Evolutionary conservation across 2,888 invertebrate species (phyloP).

Genomic region (Dichetophora obliterata): DNA sequence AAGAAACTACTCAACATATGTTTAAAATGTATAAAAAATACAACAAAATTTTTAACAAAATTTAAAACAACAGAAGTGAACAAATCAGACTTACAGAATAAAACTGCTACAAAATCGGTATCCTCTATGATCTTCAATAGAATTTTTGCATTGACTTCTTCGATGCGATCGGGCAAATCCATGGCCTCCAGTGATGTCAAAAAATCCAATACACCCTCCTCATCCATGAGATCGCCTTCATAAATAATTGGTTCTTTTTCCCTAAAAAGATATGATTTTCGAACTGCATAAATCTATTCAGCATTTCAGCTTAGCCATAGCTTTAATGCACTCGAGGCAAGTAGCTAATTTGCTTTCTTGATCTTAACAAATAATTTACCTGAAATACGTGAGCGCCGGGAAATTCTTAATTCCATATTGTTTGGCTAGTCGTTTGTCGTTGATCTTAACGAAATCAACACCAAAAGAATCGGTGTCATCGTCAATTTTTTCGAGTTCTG

Average conservation of each 20-base stretch:
- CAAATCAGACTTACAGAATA: slow-evolving; percentile 86
- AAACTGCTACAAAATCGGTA: slow-evolving; percentile 90
- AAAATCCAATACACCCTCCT: slow-evolving; percentile 93
- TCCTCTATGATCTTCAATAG: slow-evolving; percentile 91
- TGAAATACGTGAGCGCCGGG: slow-evolving; percentile 95
- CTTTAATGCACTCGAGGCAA: background rate
- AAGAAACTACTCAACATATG: slow-evolving; percentile 19
- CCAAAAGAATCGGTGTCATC: slow-evolving; percentile 95
- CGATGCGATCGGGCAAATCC: slow-evolving; percentile 94
- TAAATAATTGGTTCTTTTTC: slow-evolving; percentile 96
- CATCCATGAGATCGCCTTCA: slow-evolving; percentile 96
- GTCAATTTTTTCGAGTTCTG: slow-evolving; percentile 93
- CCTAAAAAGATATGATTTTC: slow-evolving; percentile 69
- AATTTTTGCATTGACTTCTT: slow-evolving; percentile 94
- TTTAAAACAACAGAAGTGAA: slow-evolving; percentile 1
- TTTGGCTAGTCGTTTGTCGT: slow-evolving; percentile 95
- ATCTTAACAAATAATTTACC: slow-evolving; percentile 56
- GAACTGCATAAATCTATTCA: background rate
- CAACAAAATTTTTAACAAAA: slow-evolving; percentile 3
- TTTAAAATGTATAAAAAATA: background rate
- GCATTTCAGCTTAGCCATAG: no score
- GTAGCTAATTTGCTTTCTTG: background rate
- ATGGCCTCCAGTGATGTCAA: slow-evolving; percentile 94
- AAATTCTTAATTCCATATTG: slow-evolving; percentile 96
- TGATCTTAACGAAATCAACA: slow-evolving; percentile 95